Evolutionary conservation across 2,113 vertebrate genomes (phyloP).

Genomic region (Erpornis zantholeuca): DNA sequence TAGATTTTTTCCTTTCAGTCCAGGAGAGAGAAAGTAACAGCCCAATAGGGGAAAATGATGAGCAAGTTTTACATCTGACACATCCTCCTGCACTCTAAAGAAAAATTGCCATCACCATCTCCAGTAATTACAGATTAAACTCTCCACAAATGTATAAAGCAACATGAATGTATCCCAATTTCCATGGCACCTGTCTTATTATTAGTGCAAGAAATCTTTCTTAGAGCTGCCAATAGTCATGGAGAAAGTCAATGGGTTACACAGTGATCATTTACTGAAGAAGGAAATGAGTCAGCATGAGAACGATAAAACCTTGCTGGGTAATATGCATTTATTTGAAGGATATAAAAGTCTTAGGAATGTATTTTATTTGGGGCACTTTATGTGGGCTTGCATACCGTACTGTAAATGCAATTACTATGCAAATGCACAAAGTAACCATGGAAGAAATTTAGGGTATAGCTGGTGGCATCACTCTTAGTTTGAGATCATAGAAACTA

Average conservation of each 20-base stretch:
- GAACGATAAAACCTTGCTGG: not conserved
- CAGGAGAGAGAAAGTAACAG: not conserved
- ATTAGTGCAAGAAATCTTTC: not conserved
- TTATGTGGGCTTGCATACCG: not conserved
- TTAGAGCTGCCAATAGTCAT: not conserved
- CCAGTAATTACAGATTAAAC: not conserved
- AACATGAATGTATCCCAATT: not conserved
- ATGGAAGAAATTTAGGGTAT: not conserved
- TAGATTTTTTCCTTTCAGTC: not conserved
- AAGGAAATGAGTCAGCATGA: not conserved
- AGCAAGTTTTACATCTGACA: not conserved
- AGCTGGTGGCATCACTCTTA: not conserved
- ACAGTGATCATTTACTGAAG: not conserved
- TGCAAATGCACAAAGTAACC: not conserved
- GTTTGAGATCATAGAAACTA: not conserved
- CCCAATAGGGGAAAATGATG: not conserved
- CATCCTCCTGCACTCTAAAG: not conserved
- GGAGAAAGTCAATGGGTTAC: not conserved
- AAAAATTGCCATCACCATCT: not conserved
- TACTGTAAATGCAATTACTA: slow-evolving; percentile 8
- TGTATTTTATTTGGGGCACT: not conserved
- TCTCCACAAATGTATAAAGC: not conserved
- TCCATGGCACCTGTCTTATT: not conserved
- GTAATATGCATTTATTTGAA: not conserved
- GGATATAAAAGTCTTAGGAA: not conserved